Evolutionary conservation across 2,797 vertebrate species (phyloP).

Genomic region (Halcyon chelicuti): DNA sequence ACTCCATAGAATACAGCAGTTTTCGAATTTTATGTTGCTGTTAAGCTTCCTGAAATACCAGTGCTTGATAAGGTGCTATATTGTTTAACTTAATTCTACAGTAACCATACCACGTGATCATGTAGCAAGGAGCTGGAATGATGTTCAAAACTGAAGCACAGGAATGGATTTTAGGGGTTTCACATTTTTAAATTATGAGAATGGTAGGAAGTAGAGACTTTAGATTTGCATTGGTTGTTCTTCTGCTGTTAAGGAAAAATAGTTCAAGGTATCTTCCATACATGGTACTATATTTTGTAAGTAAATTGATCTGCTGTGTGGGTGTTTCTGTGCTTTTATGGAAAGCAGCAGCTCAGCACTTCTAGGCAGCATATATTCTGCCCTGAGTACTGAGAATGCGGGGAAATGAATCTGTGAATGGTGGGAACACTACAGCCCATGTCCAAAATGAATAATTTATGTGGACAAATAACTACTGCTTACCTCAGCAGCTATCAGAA

Average conservation of each 20-base stretch:
- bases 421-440: background rate
- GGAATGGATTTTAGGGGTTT: background rate
- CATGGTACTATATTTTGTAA: background rate
- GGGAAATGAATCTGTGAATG: background rate
- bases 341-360: background rate
- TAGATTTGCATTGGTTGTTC: background rate
- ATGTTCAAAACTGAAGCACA: background rate
- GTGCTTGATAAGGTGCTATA: background rate
- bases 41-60: background rate
- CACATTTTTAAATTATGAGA: accelerated
- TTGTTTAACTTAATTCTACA: background rate
- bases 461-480: background rate
- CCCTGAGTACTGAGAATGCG: background rate
- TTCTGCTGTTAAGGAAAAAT: background rate
- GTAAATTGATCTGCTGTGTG: background rate
- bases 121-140: background rate
- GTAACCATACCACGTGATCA: background rate
- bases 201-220: background rate
- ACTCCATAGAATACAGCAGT: background rate
- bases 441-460: background rate
- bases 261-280: background rate
- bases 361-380: background rate
- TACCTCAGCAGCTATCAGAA: background rate
- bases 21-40: background rate
- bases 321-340: background rate